These are phyloP conservation scores for Numenius phaeopus DNA, from an alignment of 2,797 vertebrate genomes.

Conservation along the genomic window DNA sequence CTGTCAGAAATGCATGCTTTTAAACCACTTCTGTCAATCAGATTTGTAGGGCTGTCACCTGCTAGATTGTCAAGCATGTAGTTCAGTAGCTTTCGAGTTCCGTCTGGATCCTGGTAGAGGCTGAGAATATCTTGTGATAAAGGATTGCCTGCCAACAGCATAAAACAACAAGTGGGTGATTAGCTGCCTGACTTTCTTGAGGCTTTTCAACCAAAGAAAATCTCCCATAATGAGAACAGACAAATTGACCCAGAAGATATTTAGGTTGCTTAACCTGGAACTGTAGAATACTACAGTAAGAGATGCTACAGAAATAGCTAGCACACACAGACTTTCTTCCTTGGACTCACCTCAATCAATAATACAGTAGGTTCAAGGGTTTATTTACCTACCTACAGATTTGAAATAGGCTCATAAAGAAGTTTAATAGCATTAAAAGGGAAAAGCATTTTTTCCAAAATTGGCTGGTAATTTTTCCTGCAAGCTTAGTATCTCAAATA, in stretches of 20 bases:
- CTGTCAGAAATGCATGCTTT: background rate
- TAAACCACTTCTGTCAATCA: background rate
- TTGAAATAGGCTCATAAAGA: background rate
- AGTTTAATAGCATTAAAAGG: background rate
- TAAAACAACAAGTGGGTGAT: constrained; percentile 37
- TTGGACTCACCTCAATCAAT: background rate
- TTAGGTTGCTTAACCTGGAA: background rate
- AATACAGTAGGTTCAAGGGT: background rate
- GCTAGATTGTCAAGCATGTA: constrained; percentile 99
- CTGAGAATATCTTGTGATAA: constrained; percentile 99
- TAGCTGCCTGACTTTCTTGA: background rate
- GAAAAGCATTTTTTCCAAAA: background rate
- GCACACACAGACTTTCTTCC: background rate
- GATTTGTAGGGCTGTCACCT: constrained; percentile 79
- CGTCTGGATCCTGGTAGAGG: constrained; percentile 96
- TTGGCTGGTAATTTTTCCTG: background rate
- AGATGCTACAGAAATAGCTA: background rate
- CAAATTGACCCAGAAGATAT: background rate
- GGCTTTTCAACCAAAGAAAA: background rate
- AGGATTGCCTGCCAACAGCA: constrained; percentile 91
- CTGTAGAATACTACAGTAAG: background rate
- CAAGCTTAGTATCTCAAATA: background rate
- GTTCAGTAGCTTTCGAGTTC: constrained; percentile 98
- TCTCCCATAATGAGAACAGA: background rate
- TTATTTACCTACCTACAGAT: background rate